phyloP scores from a whole-genome alignment of 1,140 invertebrate genomes.

The Drosophila lini region DNA sequence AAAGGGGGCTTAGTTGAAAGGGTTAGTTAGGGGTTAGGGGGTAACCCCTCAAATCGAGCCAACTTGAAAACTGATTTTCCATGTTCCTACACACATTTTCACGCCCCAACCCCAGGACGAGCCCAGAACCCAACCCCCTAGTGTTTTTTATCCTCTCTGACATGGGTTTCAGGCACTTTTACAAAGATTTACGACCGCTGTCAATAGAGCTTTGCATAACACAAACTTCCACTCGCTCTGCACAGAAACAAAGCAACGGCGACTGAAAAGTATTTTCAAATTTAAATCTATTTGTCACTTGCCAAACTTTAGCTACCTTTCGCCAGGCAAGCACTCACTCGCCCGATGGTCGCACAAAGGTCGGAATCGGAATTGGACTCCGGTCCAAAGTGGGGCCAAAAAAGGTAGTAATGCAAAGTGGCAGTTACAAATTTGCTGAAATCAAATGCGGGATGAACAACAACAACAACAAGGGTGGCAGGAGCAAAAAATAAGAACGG shows the following conservation, averaged over 20 bases:
- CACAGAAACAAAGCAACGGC: slow-evolving; percentile 27
- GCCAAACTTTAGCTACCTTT: slow-evolving; percentile 79
- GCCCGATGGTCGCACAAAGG: slow-evolving; percentile 39
- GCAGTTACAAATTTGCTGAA: slow-evolving; percentile 81
- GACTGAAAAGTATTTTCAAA: slow-evolving; percentile 77
- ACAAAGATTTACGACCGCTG: slow-evolving; percentile 81
- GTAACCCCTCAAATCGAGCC: slow-evolving; percentile 40
- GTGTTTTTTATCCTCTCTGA: slow-evolving; percentile 40
- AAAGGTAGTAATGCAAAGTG: slow-evolving; percentile 68
- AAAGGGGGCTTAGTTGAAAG: slow-evolving; percentile 16
- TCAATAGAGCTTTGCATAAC: slow-evolving; percentile 82
- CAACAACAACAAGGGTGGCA: slow-evolving; percentile 2
- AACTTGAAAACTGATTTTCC: slow-evolving; percentile 70
- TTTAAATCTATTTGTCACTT: slow-evolving; percentile 83
- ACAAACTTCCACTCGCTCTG: slow-evolving; percentile 39
- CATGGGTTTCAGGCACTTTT: slow-evolving; percentile 67
- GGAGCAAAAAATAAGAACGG: slow-evolving; percentile 16
- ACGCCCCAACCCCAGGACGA: slow-evolving; percentile 37
- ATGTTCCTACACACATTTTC: slow-evolving; percentile 55
- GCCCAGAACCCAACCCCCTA: background rate
- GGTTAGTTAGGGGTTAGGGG: slow-evolving; percentile 16
- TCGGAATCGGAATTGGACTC: slow-evolving; percentile 21
- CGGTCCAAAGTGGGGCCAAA: background rate
- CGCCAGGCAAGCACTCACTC: slow-evolving; percentile 30
- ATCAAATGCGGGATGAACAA: slow-evolving; percentile 55